Evolutionary conservation across 2,113 vertebrate species (phyloP).

Genomic region (Perognathus longimembris): DNA sequence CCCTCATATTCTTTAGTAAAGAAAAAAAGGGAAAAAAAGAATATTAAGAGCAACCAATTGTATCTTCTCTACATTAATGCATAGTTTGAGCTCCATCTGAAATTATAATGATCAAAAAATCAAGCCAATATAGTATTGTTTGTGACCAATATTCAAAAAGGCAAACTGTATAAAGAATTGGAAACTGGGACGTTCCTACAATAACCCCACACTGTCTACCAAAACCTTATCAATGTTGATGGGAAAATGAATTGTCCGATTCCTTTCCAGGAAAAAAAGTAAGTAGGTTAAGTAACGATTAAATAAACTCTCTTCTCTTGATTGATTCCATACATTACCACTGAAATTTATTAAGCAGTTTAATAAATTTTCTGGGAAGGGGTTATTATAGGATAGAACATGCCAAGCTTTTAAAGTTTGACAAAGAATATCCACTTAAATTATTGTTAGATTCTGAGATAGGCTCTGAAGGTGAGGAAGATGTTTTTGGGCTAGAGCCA

Average conservation of each 20-base stretch:
- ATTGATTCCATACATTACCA: slow-evolving; percentile 68
- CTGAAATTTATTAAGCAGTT: slow-evolving; percentile 80
- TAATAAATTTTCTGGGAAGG: slow-evolving; percentile 77
- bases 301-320: slow-evolving; percentile 74
- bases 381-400: slow-evolving; percentile 74
- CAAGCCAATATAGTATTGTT: background rate
- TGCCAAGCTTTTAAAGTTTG: slow-evolving; percentile 64
- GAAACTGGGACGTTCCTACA: background rate
- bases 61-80: background rate
- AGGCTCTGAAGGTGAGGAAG: slow-evolving; percentile 65
- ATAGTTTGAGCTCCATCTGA: background rate
- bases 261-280: slow-evolving; percentile 49
- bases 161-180: background rate
- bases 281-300: slow-evolving; percentile 74
- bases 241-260: slow-evolving; percentile 64
- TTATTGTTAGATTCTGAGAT: slow-evolving; percentile 68
- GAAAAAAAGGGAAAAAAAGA: background rate
- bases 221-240: background rate
- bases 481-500: slow-evolving; percentile 53
- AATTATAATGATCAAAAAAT: background rate
- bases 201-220: background rate
- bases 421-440: slow-evolving; percentile 65
- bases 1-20: background rate
- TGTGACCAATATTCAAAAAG: slow-evolving; percentile 7
- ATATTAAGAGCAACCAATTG: background rate